Base-by-base conservation (phyloP, 1,140 invertebrate genomes). In the Trichogramma pretiosum region DNA sequence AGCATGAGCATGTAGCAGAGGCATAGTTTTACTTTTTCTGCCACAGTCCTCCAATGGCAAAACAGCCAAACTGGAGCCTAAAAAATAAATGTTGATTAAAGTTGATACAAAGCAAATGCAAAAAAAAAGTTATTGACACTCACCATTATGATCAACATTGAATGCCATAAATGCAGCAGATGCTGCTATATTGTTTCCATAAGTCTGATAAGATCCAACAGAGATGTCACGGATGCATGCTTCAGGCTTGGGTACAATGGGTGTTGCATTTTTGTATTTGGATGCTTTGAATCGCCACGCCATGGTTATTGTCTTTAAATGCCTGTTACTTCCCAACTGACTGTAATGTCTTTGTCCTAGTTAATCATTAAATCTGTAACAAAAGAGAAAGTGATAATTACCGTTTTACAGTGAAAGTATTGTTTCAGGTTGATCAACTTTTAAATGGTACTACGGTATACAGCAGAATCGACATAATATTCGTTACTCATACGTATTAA, bases 261-360 rank as follows among this genome's bases (percentile, higher is more conserved):
- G 89, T 53, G 88, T 84, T 48, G 91, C 88, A 87, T 96, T 95
- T 80, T 94, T 94, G 69, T 92, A 96, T 67, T 96, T 95, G 44
- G 91, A 94, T 64, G 88, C 87, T 78, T 95, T 95, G 73, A 95
- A 94, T 73, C 89, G 78, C 89, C 89, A 94, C 70, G 88, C 87
- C 87, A 90, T 91, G 57, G 65, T 80, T 61, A 62, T 47, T 48
- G 26, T 8, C 59, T 51, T 57, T 55, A 35, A 36, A 40, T 56
- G 39, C n/a, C 49, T 60, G 50, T 37, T 51, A 23, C 42, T 42
- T 51, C n/a, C n/a, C n/a, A n/a, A n/a, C n/a, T n/a, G n/a, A 18
- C 37, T 41, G 19, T 51, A 36, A 41, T n/a, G 5, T n/a, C 34
- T 41, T 51, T 37, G 34, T 23, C 30, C 16, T 41, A 50, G 21